Conservation (phyloP, 2,113 vertebrate species). For the Sapayoa aenigma region DNA sequence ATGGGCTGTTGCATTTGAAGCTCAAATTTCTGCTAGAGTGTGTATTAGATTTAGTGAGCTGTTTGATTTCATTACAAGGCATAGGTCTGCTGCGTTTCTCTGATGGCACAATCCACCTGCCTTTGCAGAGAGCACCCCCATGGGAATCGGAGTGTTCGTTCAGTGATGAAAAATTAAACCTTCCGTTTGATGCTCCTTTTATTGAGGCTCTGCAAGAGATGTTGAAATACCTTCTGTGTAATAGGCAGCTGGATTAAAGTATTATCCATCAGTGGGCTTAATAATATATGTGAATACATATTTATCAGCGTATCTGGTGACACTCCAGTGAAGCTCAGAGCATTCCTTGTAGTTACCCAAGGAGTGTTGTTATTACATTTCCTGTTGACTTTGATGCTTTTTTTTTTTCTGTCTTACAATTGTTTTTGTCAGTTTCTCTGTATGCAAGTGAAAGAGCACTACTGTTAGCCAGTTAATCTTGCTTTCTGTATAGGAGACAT, state of each 20-base stretch:
- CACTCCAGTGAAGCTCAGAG: background rate
- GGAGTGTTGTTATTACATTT: background rate
- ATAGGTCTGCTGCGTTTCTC: background rate
- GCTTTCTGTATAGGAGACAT: background rate
- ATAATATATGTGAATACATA: constrained; percentile 33
- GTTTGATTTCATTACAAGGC: constrained; percentile 48
- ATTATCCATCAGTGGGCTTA: background rate
- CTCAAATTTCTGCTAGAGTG: background rate
- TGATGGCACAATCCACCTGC: constrained; percentile 26
- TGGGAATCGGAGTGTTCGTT: background rate
- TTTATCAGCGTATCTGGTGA: constrained; percentile 3
- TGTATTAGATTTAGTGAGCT: constrained; percentile 36
- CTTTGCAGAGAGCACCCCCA: background rate
- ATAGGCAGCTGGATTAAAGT: background rate
- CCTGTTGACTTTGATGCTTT: background rate
- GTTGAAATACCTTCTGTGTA: background rate
- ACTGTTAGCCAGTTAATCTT: background rate
- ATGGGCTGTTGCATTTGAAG: constrained; percentile 29
- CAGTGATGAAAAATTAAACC: constrained; percentile 55
- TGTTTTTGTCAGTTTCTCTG: background rate
- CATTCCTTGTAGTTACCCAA: background rate
- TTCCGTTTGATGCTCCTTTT: constrained; percentile 22
- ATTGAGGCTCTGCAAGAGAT: background rate
- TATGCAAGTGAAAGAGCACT: background rate
- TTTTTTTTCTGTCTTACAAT: background rate